Base-by-base conservation (phyloP, 2,888 invertebrate genomes). In the Drosophila seclusa region DNA sequence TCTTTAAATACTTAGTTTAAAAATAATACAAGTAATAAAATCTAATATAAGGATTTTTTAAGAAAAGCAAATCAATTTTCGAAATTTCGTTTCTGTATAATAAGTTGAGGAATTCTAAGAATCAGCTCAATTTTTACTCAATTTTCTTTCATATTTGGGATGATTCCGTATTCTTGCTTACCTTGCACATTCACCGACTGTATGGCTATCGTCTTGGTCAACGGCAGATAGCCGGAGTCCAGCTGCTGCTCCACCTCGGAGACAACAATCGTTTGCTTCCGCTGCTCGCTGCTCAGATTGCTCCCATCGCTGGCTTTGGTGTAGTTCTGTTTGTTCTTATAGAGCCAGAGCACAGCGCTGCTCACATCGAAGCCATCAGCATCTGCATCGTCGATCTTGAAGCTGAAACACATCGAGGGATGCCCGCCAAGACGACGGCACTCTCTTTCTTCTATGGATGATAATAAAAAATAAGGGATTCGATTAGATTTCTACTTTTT, bases 311-410 rank as follows among this genome's bases (percentile, higher is more conserved):
- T 70, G n/a, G 38, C 24, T 66, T 62, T 70, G 58, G 70, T 55
- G 38, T 80, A 75, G 71, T 81, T 87, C 36, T 83, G 86, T 32
- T 88, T 91, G 69, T 90, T 91, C 93, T 97, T 97, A 92, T 96
- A 96, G 66, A 97, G 95, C 97, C 97, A 97, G 32, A 97, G 94
- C 80, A 97, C 96, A 0, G 97, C 97, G 1, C 95, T 95, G 48
- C 95, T 96, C 11, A 97, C 96, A 89, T 96, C 96, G 53, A 95
- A 95, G 0, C 95, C 95, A 78, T 96, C 95, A 59, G 97, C 95
- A 80, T 97, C 96, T 13, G 95, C 95, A 0, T 95, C 95, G 0
- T 97, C 96, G 82, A 97, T 94, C 93, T 96, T 95, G 87, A 97
- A 97, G 75, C 96, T 95, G 69, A 97, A 95, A 81, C 97, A 97